Evolutionary conservation across 1,140 invertebrate genomes (phyloP).

Genomic region (Contarinia nasturtii): DNA sequence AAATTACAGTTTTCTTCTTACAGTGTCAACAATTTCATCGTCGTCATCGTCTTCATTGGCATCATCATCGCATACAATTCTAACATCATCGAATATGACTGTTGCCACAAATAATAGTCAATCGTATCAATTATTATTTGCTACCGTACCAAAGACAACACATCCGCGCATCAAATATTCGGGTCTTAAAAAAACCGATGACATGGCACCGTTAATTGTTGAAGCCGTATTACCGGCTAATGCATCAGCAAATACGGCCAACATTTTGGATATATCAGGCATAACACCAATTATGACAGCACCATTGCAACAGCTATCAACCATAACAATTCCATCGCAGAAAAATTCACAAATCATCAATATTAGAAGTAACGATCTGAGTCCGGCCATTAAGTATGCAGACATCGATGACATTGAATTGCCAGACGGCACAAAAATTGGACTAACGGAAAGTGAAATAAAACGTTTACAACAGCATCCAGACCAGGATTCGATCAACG

Average conservation of each 20-base stretch:
- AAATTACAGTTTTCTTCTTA: no score
- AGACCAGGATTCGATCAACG: not conserved
- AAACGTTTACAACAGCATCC: not conserved
- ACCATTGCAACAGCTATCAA: not conserved
- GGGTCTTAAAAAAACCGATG: not conserved
- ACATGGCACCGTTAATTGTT: not conserved
- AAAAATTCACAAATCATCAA: no score
- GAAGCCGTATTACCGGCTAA: not conserved
- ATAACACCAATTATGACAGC: not conserved
- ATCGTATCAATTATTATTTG: not conserved
- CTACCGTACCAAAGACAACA: not conserved
- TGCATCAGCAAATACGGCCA: not conserved
- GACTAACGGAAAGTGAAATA: constrained; percentile 3
- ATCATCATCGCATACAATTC: no score
- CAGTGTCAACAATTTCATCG: no score
- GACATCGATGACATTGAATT: constrained; percentile 24
- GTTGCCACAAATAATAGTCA: not conserved
- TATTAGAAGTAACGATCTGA: not conserved
- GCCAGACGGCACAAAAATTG: constrained; percentile 22
- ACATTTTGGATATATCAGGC: not conserved
- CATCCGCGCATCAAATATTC: constrained; percentile 3
- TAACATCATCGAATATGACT: not conserved
- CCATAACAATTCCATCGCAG: not conserved
- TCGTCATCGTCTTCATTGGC: no score
- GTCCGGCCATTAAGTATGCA: constrained; percentile 14